phyloP scores from a whole-genome alignment of 2,888 invertebrate genomes.

The Cantharis nigra region DNA sequence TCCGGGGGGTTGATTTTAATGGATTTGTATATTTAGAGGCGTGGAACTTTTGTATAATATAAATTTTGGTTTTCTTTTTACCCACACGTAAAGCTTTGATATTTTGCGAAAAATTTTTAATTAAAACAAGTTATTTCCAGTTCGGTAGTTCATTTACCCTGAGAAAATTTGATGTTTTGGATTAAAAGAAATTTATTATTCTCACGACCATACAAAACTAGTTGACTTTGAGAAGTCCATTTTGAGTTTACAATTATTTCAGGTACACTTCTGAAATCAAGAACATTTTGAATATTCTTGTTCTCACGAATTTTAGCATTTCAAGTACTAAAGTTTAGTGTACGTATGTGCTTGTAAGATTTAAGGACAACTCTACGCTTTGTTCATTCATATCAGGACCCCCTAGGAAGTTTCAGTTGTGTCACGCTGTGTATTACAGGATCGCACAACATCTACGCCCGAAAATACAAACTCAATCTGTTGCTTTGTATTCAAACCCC shows the following conservation, averaged over 20 bases:
- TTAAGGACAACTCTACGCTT: neutral
- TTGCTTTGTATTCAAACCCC: conserved; percentile 11
- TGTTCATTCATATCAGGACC: neutral
- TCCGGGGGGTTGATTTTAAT: neutral
- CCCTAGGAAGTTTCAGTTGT: neutral
- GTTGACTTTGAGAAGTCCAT: neutral
- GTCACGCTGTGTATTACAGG: conserved; percentile 10
- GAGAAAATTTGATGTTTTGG: neutral
- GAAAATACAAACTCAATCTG: conserved; percentile 8
- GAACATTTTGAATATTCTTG: neutral
- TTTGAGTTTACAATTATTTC: neutral
- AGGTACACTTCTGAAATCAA: neutral
- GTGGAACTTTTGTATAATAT: neutral
- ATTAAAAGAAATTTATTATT: neutral
- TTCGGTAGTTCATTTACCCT: neutral
- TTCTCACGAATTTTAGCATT: neutral
- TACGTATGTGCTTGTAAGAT: neutral
- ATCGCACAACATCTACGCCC: conserved; percentile 11
- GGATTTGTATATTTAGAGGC: neutral
- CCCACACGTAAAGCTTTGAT: neutral
- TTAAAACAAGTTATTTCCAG: too few relatives aligned
- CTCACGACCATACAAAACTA: conserved; percentile 1
- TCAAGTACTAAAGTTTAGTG: neutral
- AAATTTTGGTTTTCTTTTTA: neutral
- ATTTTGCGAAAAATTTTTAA: neutral